phyloP scores from a whole-genome alignment of 2,113 vertebrate species.

The Rhinopithecus roxellana region DNA sequence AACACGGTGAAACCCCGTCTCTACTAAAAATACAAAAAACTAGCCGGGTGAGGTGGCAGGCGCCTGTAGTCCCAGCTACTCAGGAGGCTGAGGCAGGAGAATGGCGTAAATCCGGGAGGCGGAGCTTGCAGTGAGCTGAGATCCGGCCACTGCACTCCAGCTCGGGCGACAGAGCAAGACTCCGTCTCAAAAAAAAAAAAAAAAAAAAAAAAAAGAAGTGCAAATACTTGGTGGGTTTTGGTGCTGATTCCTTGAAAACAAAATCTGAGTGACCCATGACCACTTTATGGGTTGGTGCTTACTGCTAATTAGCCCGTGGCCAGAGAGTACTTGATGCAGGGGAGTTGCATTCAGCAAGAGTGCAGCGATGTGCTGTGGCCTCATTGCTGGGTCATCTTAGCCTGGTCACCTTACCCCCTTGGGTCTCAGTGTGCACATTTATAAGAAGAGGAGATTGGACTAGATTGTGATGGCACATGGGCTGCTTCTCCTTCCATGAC shows the following conservation, averaged over 20 bases:
- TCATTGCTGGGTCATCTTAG: too few species aligned
- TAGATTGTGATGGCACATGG: accelerated
- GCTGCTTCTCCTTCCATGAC: neutral
- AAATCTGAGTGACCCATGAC: neutral
- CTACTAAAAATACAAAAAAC: too few species aligned
- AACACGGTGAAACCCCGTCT: too few species aligned
- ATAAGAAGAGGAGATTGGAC: neutral
- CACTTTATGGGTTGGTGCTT: neutral
- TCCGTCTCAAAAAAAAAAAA: too few species aligned
- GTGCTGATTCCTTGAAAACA: neutral
- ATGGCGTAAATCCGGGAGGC: too few species aligned
- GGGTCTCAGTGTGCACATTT: neutral
- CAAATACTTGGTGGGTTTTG: neutral
- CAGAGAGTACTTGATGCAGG: neutral
- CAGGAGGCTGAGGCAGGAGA: too few species aligned
- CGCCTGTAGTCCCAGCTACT: too few species aligned
- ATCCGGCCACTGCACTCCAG: too few species aligned
- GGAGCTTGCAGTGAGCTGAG: too few species aligned
- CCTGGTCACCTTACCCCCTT: neutral
- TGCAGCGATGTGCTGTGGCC: neutral
- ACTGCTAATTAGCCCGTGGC: neutral
- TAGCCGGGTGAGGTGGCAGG: too few species aligned
- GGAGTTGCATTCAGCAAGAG: too few species aligned
- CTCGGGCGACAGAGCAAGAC: too few species aligned
- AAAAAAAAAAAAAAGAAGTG: neutral